phyloP scores from a whole-genome alignment of 2,888 invertebrate genomes.

The Axea sp. region DNA sequence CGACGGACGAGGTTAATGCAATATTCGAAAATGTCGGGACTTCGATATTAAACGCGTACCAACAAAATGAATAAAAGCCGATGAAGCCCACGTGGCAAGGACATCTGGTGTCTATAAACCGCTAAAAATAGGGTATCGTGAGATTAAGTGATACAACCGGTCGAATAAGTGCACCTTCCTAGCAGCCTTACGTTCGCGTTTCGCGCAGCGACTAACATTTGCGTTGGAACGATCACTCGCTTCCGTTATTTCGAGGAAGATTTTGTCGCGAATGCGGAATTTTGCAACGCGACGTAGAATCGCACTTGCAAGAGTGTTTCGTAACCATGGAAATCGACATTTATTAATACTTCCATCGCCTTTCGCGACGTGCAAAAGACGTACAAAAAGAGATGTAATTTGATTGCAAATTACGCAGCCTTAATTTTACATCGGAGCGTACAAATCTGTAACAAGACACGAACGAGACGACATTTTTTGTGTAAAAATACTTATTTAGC shows the following conservation, averaged over 20 bases:
- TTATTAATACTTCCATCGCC: constrained; percentile 17
- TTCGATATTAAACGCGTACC: background rate
- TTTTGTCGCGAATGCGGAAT: constrained; percentile 1
- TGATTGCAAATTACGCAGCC: no score
- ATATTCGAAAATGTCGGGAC: constrained; percentile 8
- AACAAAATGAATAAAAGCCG: constrained; percentile 8
- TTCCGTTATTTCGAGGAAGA: constrained; percentile 9
- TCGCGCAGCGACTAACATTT: constrained; percentile 10
- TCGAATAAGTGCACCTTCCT: constrained; percentile 21
- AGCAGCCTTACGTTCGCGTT: constrained; percentile 1
- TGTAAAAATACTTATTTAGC: no score
- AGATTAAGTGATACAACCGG: constrained; percentile 23
- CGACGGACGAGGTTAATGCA: background rate
- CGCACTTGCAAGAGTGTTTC: no score
- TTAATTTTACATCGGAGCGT: no score
- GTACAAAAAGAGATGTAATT: no score
- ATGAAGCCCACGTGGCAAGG: constrained; percentile 13
- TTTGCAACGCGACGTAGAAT: background rate
- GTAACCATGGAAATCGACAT: background rate
- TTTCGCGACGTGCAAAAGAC: no score
- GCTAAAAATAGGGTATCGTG: constrained; percentile 42
- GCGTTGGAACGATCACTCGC: constrained; percentile 17
- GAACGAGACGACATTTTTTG: no score
- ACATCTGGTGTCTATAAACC: constrained; percentile 43
- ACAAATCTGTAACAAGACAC: no score